Evolutionary conservation across 2,888 invertebrate species (phyloP), one percentile per base, ranked within the genome.

Genomic region (Pachliopta kotzebuea): DNA sequence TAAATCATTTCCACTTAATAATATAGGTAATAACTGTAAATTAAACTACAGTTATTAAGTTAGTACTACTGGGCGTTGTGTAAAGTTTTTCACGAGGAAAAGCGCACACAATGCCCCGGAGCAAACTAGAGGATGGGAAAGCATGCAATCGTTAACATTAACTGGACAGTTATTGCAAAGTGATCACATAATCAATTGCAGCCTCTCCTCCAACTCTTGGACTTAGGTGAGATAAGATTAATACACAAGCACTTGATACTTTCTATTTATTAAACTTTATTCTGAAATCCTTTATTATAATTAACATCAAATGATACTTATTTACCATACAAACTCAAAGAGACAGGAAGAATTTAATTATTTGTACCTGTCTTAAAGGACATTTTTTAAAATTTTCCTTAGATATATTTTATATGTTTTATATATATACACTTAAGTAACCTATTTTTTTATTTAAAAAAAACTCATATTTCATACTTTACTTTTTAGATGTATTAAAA

Each of bases 61-160:
- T 64, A 42, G 71, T 76, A 59, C 61, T 58, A 74, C 78, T 72
- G 60, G 65, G 60, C 77, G 75, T 69, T 71, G 78, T 71, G 80
- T 75, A 78, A 81, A 81, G 85, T 88, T 88, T 88, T 88, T 88
- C 88, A 85, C 83, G 80, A 82, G 88, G 88, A 88, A 88, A 88
- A 88, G 84, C 78, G 79, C 74, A 77, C 72, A 88, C 88, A 88
- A 88, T 88, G 77, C 75, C 67, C 66, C 59, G 67, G 69, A 60
- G 69, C 63, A 68, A 67, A 70, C 75, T 84, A 84, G 83, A 79
- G 84, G 83, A 79, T 88, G 87, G 79, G 87, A 88, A 86, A 83
- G 79, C 79, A 73, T 71, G 76, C 71, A 68, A 74, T 77, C 75
- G 78, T 79, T 80, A 81, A 74, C 78, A 76, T 75, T 71, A 76